A percentile compares a stretch with the other conserved stretches of the same genome.
phyloP scores from a whole-genome alignment of 1,140 invertebrate species.

The Calephelis nemesis region DNA sequence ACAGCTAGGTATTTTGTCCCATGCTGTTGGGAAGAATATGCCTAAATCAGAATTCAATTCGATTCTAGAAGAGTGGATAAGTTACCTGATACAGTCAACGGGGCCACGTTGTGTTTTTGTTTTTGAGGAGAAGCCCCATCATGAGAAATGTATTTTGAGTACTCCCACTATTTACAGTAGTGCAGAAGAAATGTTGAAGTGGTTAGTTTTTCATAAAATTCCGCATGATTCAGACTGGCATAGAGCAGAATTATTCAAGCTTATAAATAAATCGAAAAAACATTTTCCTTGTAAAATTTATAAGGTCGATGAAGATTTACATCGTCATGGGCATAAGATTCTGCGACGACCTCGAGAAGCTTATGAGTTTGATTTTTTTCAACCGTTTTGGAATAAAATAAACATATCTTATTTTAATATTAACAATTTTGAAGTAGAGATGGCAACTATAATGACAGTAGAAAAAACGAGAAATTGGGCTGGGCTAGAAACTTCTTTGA shows the following conservation, averaged over 20 bases:
- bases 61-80: neutral
- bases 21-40: neutral
- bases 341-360: constrained; percentile 4
- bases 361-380: constrained; percentile 4
- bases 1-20: neutral
- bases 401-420: neutral
- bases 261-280: constrained; percentile 11
- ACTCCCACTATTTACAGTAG: constrained; percentile 8
- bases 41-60: neutral
- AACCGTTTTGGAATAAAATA: neutral
- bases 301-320: constrained; percentile 8
- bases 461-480: neutral
- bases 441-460: neutral
- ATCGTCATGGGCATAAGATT: constrained; percentile 11
- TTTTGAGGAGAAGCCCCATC: constrained; percentile 1
- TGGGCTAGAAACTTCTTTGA: neutral
- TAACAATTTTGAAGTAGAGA: neutral
- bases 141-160: neutral
- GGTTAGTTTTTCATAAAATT: constrained; percentile 15
- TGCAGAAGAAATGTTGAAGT: constrained; percentile 9
- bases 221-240: constrained; percentile 12
- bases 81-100: neutral
- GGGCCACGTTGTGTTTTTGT: constrained; percentile 4
- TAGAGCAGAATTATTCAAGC: constrained; percentile 11
- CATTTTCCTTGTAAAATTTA: constrained; percentile 4